Base-by-base conservation (phyloP, 2,888 invertebrate genomes). In the Synanthedon formicaeformis region DNA sequence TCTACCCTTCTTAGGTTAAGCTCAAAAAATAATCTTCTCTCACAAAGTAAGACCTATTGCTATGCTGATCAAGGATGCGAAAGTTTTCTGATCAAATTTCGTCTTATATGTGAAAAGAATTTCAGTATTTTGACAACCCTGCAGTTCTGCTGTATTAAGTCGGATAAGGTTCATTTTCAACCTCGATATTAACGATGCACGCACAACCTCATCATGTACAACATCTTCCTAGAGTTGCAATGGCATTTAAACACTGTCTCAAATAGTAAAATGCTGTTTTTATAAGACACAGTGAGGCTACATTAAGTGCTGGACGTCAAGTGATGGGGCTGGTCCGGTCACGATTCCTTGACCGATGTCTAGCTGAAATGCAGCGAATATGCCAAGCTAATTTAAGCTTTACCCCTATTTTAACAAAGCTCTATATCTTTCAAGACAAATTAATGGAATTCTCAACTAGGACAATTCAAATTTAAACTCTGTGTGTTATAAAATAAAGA, bases 331-430 rank as follows among this genome's bases (percentile, higher is more conserved):
- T 75, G 83, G 76, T 71, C 82, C 65, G 75, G 86, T 87, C 86
- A 87, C 86, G 86, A 86, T 75, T 85, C 73, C 78, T 76, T 83
- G 84, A 84, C 84, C 84, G 84, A 84, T 82, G 84, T 77, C 80
- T 80, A 78, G 73, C 76, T 75, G 67, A 72, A 75, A 79, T 70
- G 67, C 75, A 72, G 57, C 60, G 54, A 66, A 12, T 5, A 3
- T n/a, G 0, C 55, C 55, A 65, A 55, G 10, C 55, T 2, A 78
- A 69, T 69, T 45, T 6, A 6, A 51, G 71, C 71, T 56, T 56
- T 72, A 73, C 6, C 0, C 0, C 4, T 0, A 1, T 0, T 0
- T 0, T 0, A 0, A 14, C 56, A 69, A 53, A 60, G 56, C 51
- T 14, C n/a, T 63, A 57, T 57, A 64, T 69, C 8, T 52, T 50